Evolutionary conservation across 2,888 invertebrate species (phyloP), one percentile per base, ranked within the genome.

Genomic region (Tipula helvola): DNA sequence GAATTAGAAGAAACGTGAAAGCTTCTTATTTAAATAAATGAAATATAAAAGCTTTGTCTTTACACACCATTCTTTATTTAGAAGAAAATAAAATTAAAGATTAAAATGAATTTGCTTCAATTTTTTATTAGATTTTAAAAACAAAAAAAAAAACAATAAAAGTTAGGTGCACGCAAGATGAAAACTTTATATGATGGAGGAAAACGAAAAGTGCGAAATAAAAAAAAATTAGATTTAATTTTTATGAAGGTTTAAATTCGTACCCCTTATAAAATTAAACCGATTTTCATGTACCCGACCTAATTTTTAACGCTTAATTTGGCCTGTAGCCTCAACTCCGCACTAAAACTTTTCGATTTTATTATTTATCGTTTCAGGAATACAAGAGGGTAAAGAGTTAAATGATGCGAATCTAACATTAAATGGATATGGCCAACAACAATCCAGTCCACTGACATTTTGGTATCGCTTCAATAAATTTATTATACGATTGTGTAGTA

Each of bases 401-500:
- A 83, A 86, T 83, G 83, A 86, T 47, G 28, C 28, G 28, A 71
- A 71, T 28, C 71, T 71, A 71, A 28, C 71, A 28, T 71, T 28
- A 10, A 71, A 71, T 71, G 71, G 71, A 28, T 71, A 28, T 3
- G 83, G 52, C 1, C 52, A 86, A 57, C 86, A 36, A 86, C 88
- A 89, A 5, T 90, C 88, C 71, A 91, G 91, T 88, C 93, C 92
- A 88, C 90, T 91, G 52, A 90, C 91, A 28, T 92, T 92, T 89
- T 90, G 92, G 89, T 91, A 91, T 89, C 90, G 91, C 16, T 89
- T 93, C 87, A 93, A 93, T 86, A 90, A 92, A 87, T 92, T 93
- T 42, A 89, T 94, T 86, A 92, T 93, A 87, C 92, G 92, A 86
- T 91, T 96, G 41, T 96, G 95, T 90, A 93, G 94, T 86, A 95